Evolutionary conservation across 2,888 invertebrate species (phyloP).

Genomic region (Pedicia rivosa): DNA sequence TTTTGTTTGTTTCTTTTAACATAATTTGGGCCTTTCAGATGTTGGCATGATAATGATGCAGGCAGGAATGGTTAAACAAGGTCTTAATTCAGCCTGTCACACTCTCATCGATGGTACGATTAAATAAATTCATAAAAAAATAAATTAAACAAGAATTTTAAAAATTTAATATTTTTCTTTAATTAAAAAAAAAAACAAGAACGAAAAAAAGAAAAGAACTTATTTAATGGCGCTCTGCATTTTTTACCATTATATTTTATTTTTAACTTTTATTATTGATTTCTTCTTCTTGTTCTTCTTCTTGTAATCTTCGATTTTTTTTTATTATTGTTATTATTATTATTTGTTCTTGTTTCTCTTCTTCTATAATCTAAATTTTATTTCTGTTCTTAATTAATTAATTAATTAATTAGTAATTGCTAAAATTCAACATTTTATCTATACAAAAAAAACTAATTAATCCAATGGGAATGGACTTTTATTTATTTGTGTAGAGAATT

Average conservation of each 20-base stretch:
- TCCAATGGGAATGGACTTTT: no score
- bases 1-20: conserved; percentile 12
- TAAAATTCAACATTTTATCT: no score
- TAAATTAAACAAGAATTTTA: conserved; percentile 3
- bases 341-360: background rate
- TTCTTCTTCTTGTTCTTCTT: background rate
- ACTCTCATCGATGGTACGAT: conserved; percentile 69
- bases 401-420: background rate
- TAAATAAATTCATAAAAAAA: conserved; percentile 13
- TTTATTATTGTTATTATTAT: background rate
- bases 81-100: conserved; percentile 56
- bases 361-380: background rate
- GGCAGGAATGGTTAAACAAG: conserved; percentile 90
- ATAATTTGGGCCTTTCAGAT: conserved; percentile 44
- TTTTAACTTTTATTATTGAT: background rate
- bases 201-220: background rate
- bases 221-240: conserved; percentile 4
- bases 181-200: background rate
- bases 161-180: background rate
- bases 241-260: background rate
- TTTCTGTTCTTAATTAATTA: background rate
- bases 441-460: background rate
- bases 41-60: conserved; percentile 96
- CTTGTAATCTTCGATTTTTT: background rate
- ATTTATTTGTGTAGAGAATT: background rate